These are phyloP conservation scores for Camponotus pennsylvanicus DNA, from an alignment of 1,140 invertebrate genomes.

Conservation along the genomic window DNA sequence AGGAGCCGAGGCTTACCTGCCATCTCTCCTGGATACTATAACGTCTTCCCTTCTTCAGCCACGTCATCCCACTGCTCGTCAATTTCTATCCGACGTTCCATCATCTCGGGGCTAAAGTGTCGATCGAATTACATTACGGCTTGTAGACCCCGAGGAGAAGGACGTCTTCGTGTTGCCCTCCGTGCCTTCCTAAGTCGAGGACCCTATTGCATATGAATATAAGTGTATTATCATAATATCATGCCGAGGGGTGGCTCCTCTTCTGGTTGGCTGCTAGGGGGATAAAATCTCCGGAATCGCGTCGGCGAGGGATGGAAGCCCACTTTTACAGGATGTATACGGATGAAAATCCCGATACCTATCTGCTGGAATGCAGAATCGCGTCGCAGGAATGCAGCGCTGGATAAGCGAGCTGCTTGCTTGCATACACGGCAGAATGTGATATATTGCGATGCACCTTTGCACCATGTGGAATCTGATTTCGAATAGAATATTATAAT, in stretches of 20 bases:
- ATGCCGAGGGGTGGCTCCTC: conserved; percentile 68
- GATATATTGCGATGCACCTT: conserved; percentile 38
- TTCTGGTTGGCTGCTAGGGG: conserved; percentile 71
- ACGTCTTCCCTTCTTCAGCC: conserved; percentile 48
- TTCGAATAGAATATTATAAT: not conserved
- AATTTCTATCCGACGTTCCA: conserved; percentile 77
- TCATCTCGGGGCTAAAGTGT: conserved; percentile 76
- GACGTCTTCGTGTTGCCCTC: conserved; percentile 64
- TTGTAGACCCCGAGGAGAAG: conserved; percentile 64
- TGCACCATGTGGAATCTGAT: not conserved
- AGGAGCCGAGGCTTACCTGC: conserved; percentile 49
- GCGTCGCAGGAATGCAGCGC: conserved; percentile 37
- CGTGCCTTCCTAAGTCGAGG: conserved; percentile 65
- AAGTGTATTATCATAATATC: conserved; percentile 84
- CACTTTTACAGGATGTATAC: conserved; percentile 70
- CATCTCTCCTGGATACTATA: not conserved
- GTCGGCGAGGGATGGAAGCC: conserved; percentile 40
- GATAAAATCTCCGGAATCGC: conserved; percentile 61
- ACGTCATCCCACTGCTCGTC: conserved; percentile 67
- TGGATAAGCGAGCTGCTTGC: conserved; percentile 12
- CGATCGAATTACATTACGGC: conserved; percentile 79
- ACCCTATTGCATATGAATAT: conserved; percentile 83
- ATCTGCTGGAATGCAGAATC: conserved; percentile 58
- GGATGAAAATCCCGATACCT: conserved; percentile 70
- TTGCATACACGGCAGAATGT: conserved; percentile 27